Conservation (phyloP, 64 coral and sea anemone genomes). For the Astreopora myriophthalma region DNA sequence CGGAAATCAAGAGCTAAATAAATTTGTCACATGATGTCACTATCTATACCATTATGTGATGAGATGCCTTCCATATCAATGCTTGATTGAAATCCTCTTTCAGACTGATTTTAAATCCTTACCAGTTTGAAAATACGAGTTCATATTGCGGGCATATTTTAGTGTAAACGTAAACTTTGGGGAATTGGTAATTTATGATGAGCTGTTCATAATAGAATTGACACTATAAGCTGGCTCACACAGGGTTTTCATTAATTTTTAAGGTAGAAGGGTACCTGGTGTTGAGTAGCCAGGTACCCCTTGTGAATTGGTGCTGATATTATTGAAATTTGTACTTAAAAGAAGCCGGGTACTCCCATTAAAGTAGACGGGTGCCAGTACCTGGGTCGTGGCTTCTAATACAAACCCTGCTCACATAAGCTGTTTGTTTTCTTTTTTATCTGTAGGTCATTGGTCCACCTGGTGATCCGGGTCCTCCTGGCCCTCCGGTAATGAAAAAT, state of each 20-base stretch:
- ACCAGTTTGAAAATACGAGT: no score
- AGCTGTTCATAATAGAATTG: no score
- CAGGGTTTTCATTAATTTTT: not conserved
- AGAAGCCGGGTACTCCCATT: no score
- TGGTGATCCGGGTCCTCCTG: not conserved
- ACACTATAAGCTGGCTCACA: not conserved
- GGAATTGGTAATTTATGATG: no score
- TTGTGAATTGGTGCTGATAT: no score
- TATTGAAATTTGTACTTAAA: no score
- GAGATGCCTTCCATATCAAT: conserved; percentile 1
- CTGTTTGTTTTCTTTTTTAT: not conserved
- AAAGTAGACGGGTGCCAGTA: no score
- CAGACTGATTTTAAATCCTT: not conserved
- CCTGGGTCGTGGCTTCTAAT: no score
- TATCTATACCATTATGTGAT: not conserved
- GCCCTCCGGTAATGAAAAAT: not conserved
- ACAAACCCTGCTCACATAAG: not conserved
- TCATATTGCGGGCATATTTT: no score
- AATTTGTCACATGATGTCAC: conserved; percentile 17
- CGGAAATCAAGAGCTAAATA: conserved; percentile 10
- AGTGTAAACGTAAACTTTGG: no score
- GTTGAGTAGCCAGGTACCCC: no score
- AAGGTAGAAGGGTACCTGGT: no score
- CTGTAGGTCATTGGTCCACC: not conserved
- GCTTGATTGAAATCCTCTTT: not conserved